phyloP scores from a whole-genome alignment of 2,888 invertebrate species.

The Morpho achilles region DNA sequence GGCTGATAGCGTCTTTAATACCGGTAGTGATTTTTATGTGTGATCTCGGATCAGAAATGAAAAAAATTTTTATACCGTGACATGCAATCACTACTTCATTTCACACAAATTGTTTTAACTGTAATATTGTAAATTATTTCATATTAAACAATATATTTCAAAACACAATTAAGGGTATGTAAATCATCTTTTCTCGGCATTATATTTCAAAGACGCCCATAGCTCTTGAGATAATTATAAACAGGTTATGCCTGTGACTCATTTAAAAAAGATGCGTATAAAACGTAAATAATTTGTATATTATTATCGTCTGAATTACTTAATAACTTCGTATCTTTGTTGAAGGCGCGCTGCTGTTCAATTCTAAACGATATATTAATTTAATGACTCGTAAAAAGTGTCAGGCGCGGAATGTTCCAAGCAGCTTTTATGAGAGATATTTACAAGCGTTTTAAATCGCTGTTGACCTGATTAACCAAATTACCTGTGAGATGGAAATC shows the following conservation, averaged over 20 bases:
- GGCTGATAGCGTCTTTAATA: too few relatives aligned
- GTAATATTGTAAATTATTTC: too few relatives aligned
- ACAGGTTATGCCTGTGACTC: not conserved
- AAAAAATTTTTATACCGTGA: too few relatives aligned
- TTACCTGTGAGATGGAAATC: slow-evolving; percentile 26
- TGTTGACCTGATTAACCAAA: slow-evolving; percentile 53
- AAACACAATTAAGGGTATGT: too few relatives aligned
- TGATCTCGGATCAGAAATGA: too few relatives aligned
- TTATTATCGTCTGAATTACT: slow-evolving; percentile 4
- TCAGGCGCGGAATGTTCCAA: slow-evolving; percentile 39
- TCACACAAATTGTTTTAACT: too few relatives aligned
- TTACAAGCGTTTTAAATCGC: slow-evolving; percentile 50
- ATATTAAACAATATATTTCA: too few relatives aligned
- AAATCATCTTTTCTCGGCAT: too few relatives aligned
- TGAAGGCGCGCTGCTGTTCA: slow-evolving; percentile 33
- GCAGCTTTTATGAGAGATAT: slow-evolving; percentile 40
- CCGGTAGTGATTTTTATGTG: too few relatives aligned
- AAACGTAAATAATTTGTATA: not conserved
- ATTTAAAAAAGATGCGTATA: not conserved
- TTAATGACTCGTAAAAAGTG: slow-evolving; percentile 58
- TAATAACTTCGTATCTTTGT: slow-evolving; percentile 16
- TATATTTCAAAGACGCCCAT: too few relatives aligned
- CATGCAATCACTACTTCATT: too few relatives aligned
- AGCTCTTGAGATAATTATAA: too few relatives aligned
- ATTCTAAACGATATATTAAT: slow-evolving; percentile 49